Evolutionary conservation across 2,888 invertebrate genomes (phyloP).

Genomic region (Lasioglossum zephyrum): DNA sequence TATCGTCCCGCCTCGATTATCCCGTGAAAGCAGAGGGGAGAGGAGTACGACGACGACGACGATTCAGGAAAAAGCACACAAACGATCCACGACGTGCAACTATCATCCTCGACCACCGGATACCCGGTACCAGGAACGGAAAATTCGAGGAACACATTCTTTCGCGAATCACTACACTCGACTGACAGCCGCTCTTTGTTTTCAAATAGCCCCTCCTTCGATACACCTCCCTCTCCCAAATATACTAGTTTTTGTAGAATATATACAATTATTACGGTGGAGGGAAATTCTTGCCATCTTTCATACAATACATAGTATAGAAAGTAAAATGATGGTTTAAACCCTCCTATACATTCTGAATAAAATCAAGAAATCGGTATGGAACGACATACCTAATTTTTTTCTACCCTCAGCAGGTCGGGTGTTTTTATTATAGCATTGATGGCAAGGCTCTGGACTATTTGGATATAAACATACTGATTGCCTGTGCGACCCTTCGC

Average conservation of each 20-base stretch:
- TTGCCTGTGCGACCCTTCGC: background rate
- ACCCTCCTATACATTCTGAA: no score
- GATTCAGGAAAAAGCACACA: background rate
- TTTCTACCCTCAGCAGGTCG: no score
- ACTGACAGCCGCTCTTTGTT: background rate
- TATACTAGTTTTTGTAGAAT: background rate
- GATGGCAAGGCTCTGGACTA: background rate
- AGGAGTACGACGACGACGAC: background rate
- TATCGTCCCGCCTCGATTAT: constrained; percentile 10
- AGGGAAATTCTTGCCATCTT: no score
- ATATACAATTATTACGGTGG: no score
- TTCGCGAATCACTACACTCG: background rate
- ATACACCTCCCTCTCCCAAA: background rate
- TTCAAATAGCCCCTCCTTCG: background rate
- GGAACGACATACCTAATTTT: no score
- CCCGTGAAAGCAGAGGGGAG: background rate
- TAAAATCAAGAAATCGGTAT: no score
- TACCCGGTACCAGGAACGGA: background rate
- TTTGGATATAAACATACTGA: background rate
- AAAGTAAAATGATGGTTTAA: no score
- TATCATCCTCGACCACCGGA: constrained; percentile 10
- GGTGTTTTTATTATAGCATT: background rate
- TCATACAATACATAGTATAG: no score
- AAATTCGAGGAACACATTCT: background rate
- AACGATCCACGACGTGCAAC: constrained; percentile 7